Evolutionary conservation across 1,140 invertebrate species (phyloP).

Genomic region (Macrosteles quadrilineatus): DNA sequence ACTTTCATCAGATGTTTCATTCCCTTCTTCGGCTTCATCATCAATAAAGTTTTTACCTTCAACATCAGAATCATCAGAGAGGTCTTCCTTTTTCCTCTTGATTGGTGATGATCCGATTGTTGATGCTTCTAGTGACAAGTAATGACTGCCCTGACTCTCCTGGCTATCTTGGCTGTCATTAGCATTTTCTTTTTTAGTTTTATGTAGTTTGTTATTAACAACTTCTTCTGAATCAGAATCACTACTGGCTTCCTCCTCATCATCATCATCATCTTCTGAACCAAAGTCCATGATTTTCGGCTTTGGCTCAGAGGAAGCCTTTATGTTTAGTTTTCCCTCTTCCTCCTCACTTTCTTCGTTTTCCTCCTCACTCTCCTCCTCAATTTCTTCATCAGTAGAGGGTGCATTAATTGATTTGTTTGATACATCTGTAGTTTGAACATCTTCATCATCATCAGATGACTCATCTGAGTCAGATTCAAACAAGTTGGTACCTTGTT

Average conservation of each 20-base stretch:
- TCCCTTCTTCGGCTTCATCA: slow-evolving; percentile 12
- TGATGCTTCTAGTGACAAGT: no score
- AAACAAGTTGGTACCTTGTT: no score
- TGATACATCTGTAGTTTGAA: no score
- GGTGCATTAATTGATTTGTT: no score
- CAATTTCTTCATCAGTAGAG: no score
- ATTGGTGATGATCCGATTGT: no score
- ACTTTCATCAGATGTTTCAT: background rate
- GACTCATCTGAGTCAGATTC: no score
- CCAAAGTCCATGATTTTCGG: background rate
- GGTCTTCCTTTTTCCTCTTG: no score
- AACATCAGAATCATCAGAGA: background rate
- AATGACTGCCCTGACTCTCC: no score
- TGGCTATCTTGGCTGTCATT: no score
- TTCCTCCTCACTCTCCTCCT: background rate
- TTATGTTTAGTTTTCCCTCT: background rate
- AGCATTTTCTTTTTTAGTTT: background rate
- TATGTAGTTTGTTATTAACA: no score
- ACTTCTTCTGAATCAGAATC: background rate
- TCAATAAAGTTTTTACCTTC: background rate
- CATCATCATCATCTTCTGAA: background rate
- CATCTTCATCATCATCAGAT: no score
- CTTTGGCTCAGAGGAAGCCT: background rate
- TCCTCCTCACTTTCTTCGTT: background rate
- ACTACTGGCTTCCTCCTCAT: background rate